A percentile compares a stretch with the other conserved stretches of the same genome.
Conservation (phyloP, 2,888 invertebrate genomes). For the Hermaeophaga mercurialis region DNA sequence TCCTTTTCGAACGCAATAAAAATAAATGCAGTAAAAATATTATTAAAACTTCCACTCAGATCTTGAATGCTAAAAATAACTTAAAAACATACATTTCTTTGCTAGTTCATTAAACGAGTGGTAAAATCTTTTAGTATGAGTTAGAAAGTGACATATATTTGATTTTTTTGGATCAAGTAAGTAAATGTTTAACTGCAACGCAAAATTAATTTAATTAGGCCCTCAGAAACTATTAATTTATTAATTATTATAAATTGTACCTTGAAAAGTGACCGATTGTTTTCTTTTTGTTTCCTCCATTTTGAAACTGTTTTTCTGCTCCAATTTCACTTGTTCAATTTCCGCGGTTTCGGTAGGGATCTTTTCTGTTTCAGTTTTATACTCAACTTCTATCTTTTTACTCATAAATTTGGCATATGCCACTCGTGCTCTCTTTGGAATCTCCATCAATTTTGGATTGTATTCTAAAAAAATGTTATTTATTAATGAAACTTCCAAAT, state of each 20-base stretch:
- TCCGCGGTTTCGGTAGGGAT: neutral
- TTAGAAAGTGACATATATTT: no score
- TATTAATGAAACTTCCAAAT: neutral
- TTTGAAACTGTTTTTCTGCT: constrained; percentile 1
- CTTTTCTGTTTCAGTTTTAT: constrained; percentile 29
- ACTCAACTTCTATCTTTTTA: constrained; percentile 66
- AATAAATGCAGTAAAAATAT: constrained; percentile 12
- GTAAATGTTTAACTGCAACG: no score
- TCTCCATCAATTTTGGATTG: constrained; percentile 77
- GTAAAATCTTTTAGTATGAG: neutral
- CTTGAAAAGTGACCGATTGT: constrained; percentile 33
- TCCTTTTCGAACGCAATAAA: constrained; percentile 11
- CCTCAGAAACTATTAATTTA: no score
- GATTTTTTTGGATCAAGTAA: no score
- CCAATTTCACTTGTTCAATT: neutral
- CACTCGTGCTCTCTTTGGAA: constrained; percentile 78
- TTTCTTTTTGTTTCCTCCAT: constrained; percentile 11
- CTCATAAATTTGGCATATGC: constrained; percentile 90
- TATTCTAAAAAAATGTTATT: constrained; percentile 55
- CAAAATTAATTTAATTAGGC: neutral
- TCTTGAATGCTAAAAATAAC: constrained; percentile 14
- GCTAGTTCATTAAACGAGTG: neutral
- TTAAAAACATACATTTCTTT: neutral
- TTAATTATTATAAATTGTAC: constrained; percentile 14
- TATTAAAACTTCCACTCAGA: constrained; percentile 15